Evolutionary conservation across 2,797 vertebrate species (phyloP).

Genomic region (Limnodromus scolopaceus): DNA sequence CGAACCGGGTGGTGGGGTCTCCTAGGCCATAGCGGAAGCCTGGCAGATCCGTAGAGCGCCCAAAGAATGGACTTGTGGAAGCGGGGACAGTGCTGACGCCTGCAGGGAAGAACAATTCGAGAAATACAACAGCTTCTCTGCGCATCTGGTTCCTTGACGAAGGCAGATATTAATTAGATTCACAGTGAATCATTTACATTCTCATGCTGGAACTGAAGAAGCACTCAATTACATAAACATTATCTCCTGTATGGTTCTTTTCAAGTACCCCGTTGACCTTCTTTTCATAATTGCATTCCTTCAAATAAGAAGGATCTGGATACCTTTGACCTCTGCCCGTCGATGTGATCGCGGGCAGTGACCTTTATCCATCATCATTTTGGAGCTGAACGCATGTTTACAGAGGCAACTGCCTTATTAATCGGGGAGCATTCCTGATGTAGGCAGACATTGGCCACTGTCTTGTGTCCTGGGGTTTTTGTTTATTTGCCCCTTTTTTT

Average conservation of each 20-base stretch:
- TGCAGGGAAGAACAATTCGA: background rate
- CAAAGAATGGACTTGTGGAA: background rate
- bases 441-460: background rate
- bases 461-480: background rate
- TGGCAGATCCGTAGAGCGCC: background rate
- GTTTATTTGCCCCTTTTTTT: background rate
- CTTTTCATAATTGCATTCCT: background rate
- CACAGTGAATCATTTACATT: background rate
- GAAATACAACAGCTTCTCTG: background rate
- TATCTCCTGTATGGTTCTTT: background rate
- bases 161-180: conserved; percentile 23
- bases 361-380: background rate
- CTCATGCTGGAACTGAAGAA: background rate
- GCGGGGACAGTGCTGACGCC: too few species aligned
- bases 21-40: background rate
- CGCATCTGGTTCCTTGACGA: background rate
- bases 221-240: background rate
- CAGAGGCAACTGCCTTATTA: background rate
- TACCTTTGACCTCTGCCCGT: background rate
- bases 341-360: background rate
- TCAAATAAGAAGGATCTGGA: background rate
- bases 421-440: background rate
- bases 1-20: background rate
- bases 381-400: background rate
- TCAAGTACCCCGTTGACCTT: background rate